Evolutionary conservation across 2,888 invertebrate genomes (phyloP), one percentile per base, ranked within the genome.

Genomic region (Drosophila fungiperda): DNA sequence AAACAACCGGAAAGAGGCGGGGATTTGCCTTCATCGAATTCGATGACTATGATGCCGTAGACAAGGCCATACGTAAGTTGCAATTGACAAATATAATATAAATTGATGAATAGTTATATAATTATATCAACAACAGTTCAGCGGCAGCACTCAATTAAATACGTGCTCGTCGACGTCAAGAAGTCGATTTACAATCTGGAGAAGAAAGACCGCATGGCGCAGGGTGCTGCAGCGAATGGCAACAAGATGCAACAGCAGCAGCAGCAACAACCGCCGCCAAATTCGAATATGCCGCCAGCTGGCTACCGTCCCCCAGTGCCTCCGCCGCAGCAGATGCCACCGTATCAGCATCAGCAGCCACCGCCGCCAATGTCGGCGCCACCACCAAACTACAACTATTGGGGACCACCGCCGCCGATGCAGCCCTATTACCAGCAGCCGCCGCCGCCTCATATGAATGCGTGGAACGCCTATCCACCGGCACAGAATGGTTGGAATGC

Each of bases 1-100:
- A 98, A 87, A 97, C 97, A 33, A 97, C 97, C 2, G 98, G 98
- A 40, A 98, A 98, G 93, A 97, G 97, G 85, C 95, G 99, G 73
- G 99, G 99, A 5, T 99, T 99, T 93, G 99, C 97, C 29, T 99
- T 99, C 93, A 96, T 99, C 42, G 98, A 98, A 92, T 99, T 98
- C 93, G 98, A 98, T 91, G 99, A 99, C 92, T 98, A 99, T 92
- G 99, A 99, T 94, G 96, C 98, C 1, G 99, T 99, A 59, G 99
- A 99, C 92, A 99, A 98, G 94, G 96, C 98, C 92, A 97, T 98
- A 89, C 95, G 98, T 98, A 94, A 96, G 97, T 96, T 17, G 45
- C 45, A 45, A 23, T 15, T 45, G 20, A n/a, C 32, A 12, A 57
- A 86, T 0, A 8, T 0, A 40, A 17, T 12, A 26, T 6, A n/a